Evolutionary conservation across 2,113 vertebrate species (phyloP).

Genomic region (Eulemur macaco): DNA sequence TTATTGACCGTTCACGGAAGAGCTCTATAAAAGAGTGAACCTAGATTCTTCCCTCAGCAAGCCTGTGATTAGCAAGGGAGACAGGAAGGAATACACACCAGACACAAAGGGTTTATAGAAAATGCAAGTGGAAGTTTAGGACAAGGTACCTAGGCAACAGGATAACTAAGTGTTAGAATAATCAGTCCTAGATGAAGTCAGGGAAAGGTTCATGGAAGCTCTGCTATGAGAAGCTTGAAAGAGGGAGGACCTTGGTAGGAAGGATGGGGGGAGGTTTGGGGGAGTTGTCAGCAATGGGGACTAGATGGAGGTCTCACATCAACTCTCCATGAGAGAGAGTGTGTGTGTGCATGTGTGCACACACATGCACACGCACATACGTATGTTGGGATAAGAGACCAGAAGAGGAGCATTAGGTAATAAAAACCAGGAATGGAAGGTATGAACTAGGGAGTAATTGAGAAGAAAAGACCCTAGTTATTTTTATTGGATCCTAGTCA

Average conservation of each 20-base stretch:
- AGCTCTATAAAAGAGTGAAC: background rate
- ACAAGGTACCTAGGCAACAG: background rate
- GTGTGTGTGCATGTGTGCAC: background rate
- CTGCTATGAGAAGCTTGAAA: background rate
- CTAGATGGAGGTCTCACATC: background rate
- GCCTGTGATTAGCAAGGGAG: background rate
- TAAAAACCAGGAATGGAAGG: background rate
- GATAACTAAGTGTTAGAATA: background rate
- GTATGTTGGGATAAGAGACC: background rate
- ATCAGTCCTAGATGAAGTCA: background rate
- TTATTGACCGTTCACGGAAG: background rate
- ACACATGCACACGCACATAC: too few species aligned
- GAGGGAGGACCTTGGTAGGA: background rate
- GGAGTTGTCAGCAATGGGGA: background rate
- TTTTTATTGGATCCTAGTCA: background rate
- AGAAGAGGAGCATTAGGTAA: background rate
- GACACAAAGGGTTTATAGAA: background rate
- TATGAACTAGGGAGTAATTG: background rate
- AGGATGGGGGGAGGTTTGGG: background rate
- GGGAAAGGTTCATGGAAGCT: background rate
- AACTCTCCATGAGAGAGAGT: background rate
- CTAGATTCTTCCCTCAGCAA: background rate
- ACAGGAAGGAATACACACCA: background rate
- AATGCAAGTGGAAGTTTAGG: background rate
- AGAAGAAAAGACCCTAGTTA: background rate